Base-by-base conservation (phyloP, 2,888 invertebrate species). In the Drosophila paranaensis region DNA sequence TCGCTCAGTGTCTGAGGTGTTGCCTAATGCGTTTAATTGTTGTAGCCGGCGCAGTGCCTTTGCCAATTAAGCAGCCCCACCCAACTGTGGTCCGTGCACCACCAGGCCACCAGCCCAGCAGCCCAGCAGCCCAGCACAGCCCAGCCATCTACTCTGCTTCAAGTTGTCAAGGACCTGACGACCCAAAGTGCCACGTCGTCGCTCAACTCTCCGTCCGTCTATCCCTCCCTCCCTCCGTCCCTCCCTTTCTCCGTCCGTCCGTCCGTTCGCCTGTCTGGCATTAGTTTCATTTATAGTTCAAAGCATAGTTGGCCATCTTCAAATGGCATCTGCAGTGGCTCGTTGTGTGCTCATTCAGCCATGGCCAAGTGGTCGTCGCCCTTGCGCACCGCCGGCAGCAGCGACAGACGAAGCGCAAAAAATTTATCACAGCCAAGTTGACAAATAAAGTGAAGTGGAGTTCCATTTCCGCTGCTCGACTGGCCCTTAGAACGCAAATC, bases 1-100 rank as follows among this genome's bases (percentile, higher is more conserved):
- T 20, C 50, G 16, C 6, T 50, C 53, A 39, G 57, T 76, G 64
- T 72, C 74, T 79, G 80, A 84, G 88, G 87, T 88, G 88, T 88
- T 69, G 86, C 79, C 71, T 77, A 89, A 86, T 84, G 85, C 82
- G 75, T 89, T 86, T 88, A 86, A 88, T 87, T 86, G 76, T 64
- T 70, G 62, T 58, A 35, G 43, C 66, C 57, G 55, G 71, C 63
- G 53, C 69, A 71, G 48, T 56, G 67, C 27, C 68, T 71, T 72
- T 81, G 70, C 79, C 84, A 84, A 84, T 84, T 88, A 84, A 74
- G 40, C 46, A 2, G 16, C 14, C 40, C 43, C 60, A 48, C 53
- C 27, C 35, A 46, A 20, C 35, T 14, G 10, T 11, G 3, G 39
- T 30, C 6, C 30, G 5, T 6, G 6, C 42, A 20, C n/a, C 8